Base-by-base conservation (phyloP, 2,888 invertebrate species). In the Zaprionus bogoriensis region DNA sequence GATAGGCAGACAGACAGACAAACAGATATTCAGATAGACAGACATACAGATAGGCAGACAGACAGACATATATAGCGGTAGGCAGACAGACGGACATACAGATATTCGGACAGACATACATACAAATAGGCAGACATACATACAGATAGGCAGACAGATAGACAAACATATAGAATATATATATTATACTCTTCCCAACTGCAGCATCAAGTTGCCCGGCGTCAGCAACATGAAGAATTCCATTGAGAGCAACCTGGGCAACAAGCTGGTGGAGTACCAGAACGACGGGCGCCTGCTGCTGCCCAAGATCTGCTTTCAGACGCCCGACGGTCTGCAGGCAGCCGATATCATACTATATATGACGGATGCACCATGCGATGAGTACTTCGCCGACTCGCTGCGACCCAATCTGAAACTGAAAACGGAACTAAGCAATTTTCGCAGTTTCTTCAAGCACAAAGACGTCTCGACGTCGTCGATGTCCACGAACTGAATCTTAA, bases 331-430 rank as follows among this genome's bases (percentile, higher is more conserved):
- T 0, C 39, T 61, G 10, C 68, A 67, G 55, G 44, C 62, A n/a
- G 59, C 64, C 9, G 70, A 64, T 23, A 63, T 81, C 47, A 74
- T 69, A 14, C 39, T 85, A 38, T 77, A 74, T 42, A 61, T 79
- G 47, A 85, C 85, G 2, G 78, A 81, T 62, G 75, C 81, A 1
- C 78, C 82, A 4, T 75, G 67, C 54, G 87, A 87, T 44, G 83
- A 87, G 50, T 76, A 68, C 48, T 61, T 61, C 44, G 61, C 62
- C 55, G 67, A 68, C 28, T 45, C 68, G 1, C 41, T 68, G 41
- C 55, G 68, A 9, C 62, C 62, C 23, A 68, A 68, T 19, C 38
- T 62, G 2, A 68, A 68, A 17, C 10, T 68, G 3, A 68, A 67
- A 19, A 36, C 45, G 3, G 68, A 68, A 0, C 38, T 68, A 14